These are phyloP conservation scores for Eulemur rubriventer DNA, from an alignment of 2,797 vertebrate genomes.

Conservation along the genomic window DNA sequence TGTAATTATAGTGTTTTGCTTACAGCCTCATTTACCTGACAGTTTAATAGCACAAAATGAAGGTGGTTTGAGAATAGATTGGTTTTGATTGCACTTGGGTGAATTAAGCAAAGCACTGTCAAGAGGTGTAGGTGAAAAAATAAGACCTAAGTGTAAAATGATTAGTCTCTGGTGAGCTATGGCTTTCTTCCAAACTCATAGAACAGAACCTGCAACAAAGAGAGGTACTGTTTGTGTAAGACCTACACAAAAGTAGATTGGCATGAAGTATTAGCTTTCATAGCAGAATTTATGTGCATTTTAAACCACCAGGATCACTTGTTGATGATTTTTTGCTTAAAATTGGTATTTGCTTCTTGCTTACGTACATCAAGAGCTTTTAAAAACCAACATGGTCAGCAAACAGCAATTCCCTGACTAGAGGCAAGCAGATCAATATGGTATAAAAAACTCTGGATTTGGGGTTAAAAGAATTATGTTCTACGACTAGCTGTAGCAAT, in stretches of 20 bases:
- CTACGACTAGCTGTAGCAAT: not conserved
- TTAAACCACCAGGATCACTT: not conserved
- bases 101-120: conserved; percentile 30
- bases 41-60: conserved; percentile 53
- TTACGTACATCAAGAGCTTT: not conserved
- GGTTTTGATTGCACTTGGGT: conserved; percentile 51
- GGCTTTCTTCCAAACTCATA: not conserved
- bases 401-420: not conserved
- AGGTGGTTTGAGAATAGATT: conserved; percentile 36
- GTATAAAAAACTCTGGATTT: not conserved
- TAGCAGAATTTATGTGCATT: not conserved
- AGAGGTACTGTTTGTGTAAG: not conserved
- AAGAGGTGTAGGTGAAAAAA: conserved; percentile 1
- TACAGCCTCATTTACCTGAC: conserved; percentile 58
- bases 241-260: not conserved
- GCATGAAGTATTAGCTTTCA: not conserved
- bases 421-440: not conserved
- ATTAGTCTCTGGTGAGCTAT: not conserved
- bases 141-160: not conserved
- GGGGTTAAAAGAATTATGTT: not conserved
- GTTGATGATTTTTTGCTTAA: not conserved
- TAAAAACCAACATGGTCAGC: not conserved
- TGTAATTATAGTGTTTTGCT: conserved; percentile 8
- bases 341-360: not conserved
- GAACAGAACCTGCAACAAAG: not conserved